Evolutionary conservation across 2,888 invertebrate species (phyloP).

Genomic region (Acrobasis suavella): DNA sequence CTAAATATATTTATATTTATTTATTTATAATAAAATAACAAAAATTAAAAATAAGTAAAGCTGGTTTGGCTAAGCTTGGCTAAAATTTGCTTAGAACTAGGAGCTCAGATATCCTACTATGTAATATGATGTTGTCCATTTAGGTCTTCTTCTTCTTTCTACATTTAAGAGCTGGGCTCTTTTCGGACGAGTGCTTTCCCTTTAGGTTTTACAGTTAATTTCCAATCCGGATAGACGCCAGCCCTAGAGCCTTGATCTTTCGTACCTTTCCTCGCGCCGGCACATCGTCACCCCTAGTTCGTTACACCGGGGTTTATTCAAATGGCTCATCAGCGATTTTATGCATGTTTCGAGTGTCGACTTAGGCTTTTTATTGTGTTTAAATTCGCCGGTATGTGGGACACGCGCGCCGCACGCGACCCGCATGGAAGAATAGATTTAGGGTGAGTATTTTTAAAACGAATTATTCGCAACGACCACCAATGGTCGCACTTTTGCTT

Average conservation of each 20-base stretch:
- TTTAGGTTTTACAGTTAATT: too few species aligned
- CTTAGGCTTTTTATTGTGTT: slow-evolving; percentile 63
- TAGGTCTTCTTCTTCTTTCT: too few species aligned
- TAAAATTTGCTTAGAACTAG: too few species aligned
- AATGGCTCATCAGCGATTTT: slow-evolving; percentile 52
- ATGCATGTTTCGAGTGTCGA: slow-evolving; percentile 58
- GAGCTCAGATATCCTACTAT: too few species aligned
- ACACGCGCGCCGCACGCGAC: slow-evolving; percentile 76
- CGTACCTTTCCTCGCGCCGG: slow-evolving; percentile 57
- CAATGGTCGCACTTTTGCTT: slow-evolving; percentile 44
- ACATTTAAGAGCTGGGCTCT: too few species aligned
- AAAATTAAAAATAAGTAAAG: too few species aligned
- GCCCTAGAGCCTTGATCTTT: slow-evolving; percentile 56
- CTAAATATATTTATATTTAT: too few species aligned
- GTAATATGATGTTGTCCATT: too few species aligned
- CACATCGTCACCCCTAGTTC: slow-evolving; percentile 37
- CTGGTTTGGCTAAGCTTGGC: too few species aligned
- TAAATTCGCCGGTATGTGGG: slow-evolving; percentile 74
- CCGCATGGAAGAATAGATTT: slow-evolving; percentile 59
- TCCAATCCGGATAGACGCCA: too few species aligned
- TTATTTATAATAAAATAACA: too few species aligned
- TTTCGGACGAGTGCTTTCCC: too few species aligned
- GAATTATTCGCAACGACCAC: slow-evolving; percentile 57
- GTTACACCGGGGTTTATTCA: slow-evolving; percentile 40
- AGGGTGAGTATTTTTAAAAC: slow-evolving; percentile 49